These are phyloP conservation scores for Microchirus variegatus DNA, from an alignment of 2,797 vertebrate genomes.

Conservation along the genomic window DNA sequence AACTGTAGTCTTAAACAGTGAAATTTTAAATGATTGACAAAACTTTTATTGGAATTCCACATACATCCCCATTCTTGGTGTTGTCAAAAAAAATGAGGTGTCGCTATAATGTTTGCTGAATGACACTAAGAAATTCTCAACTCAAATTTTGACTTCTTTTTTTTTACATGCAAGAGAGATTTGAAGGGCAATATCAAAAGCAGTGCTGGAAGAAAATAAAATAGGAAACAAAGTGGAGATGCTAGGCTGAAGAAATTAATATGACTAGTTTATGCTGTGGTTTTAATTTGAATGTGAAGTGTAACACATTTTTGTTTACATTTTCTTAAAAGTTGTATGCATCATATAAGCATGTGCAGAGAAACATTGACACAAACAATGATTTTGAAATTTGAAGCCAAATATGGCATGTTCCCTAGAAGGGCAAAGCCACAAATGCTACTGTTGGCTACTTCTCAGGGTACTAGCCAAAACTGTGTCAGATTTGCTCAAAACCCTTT, in stretches of 20 bases:
- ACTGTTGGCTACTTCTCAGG: slow-evolving; percentile 51
- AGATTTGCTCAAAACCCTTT: slow-evolving; percentile 6
- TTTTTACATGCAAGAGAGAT: slow-evolving; percentile 78
- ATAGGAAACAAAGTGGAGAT: slow-evolving; percentile 49
- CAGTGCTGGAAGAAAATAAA: slow-evolving; percentile 58
- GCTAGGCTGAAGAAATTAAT: slow-evolving; percentile 54
- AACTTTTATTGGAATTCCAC: slow-evolving; percentile 56
- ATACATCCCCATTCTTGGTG: slow-evolving; percentile 46
- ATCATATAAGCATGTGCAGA: slow-evolving; percentile 49
- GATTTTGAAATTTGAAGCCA: slow-evolving; percentile 46
- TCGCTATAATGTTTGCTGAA: slow-evolving; percentile 56
- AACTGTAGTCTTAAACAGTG: slow-evolving; percentile 74
- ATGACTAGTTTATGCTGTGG: slow-evolving; percentile 27
- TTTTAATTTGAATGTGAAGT: slow-evolving; percentile 47
- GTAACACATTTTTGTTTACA: slow-evolving; percentile 63
- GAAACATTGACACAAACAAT: slow-evolving; percentile 51
- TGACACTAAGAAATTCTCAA: slow-evolving; percentile 63
- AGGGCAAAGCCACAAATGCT: slow-evolving; percentile 45
- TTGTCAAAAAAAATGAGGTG: slow-evolving; percentile 55
- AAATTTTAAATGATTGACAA: slow-evolving; percentile 70
- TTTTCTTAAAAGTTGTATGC: slow-evolving; percentile 38
- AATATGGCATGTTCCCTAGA: slow-evolving; percentile 25
- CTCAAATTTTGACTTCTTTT: slow-evolving; percentile 54
- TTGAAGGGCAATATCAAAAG: slow-evolving; percentile 63
- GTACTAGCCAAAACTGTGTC: slow-evolving; percentile 20